Base-by-base conservation (phyloP, 2,888 invertebrate genomes). In the Leucoma salicis region DNA sequence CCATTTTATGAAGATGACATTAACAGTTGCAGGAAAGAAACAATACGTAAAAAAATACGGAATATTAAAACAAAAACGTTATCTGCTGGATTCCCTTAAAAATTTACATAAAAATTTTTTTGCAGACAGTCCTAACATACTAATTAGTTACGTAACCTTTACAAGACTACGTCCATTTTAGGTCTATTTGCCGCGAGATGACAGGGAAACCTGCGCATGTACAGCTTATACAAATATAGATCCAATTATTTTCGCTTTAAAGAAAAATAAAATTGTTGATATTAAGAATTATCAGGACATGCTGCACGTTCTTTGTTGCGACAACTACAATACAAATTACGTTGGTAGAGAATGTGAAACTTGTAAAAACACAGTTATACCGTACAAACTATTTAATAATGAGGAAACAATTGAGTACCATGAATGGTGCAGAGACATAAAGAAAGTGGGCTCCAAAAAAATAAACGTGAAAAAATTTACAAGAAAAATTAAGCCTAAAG, bases 381-480 rank as follows among this genome's bases (percentile, higher is more conserved):
- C 24, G 10, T 33, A 14, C 10, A 40, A 5, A 31, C 6, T 21
- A 10, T 16, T 38, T 11, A 31, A 37, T 15, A 24, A 16, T 6
- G 35, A 32, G 7, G 41, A 44, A 28, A 39, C 35, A 10, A 41
- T 48, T 12, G 7, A 25, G 14, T 48, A 28, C 13, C 14, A 44
- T 21, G 39, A 36, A 33, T 48, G 48, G 48, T 14, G 44, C 4
- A 44, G 38, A n/a, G n/a, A n/a, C n/a, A n/a, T 10, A 41, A 44
- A 16, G 24, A 14, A 33, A 14, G 16, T 6, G 5, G 14, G 14
- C 25, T 34, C 10, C 13, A 28, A 8, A 36, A 32, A 25, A 35
- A 44, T 24, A n/a, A 18, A 12, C 10, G 29, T n/a, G 18, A 10
- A 27, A 33, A 44, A 18, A 3, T 8, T 14, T 16, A 33, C 13